These are phyloP conservation scores for Drosophila engyochracea DNA, from an alignment of 2,888 invertebrate genomes.

Conservation along the genomic window DNA sequence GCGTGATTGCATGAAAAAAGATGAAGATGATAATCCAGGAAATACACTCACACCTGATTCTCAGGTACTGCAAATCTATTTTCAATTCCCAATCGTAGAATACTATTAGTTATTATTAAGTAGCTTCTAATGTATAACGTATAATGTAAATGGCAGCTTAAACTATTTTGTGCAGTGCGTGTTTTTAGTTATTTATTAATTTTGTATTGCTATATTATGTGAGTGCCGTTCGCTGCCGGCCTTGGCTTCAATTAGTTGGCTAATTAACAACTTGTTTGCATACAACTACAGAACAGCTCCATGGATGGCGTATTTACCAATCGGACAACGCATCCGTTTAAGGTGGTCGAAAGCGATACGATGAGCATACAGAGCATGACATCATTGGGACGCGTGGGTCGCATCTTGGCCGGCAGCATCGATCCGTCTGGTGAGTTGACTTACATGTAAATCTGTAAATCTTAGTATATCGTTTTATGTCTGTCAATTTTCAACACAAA, in stretches of 20 bases:
- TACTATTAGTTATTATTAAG: constrained; percentile 15
- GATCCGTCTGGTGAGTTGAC: constrained; percentile 87
- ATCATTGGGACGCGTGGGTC: constrained; percentile 93
- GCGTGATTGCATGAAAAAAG: constrained; percentile 94
- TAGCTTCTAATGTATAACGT: constrained; percentile 15
- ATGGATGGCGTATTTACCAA: constrained; percentile 91
- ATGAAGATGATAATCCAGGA: constrained; percentile 91
- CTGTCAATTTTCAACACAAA: background rate
- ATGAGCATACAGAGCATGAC: constrained; percentile 95
- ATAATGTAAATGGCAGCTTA: constrained; percentile 18
- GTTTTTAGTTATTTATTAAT: background rate
- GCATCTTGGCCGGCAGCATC: constrained; percentile 90
- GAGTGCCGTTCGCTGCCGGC: background rate
- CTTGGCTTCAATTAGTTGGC: constrained; percentile 21
- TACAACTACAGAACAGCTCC: constrained; percentile 86
- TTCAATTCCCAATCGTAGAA: constrained; percentile 34
- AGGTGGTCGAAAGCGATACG: constrained; percentile 95
- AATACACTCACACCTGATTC: constrained; percentile 91
- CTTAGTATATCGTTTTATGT: background rate
- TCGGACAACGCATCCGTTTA: constrained; percentile 91
- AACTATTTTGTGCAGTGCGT: constrained; percentile 10
- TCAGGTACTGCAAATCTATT: constrained; percentile 86
- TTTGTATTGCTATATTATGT: background rate
- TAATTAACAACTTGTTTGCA: constrained; percentile 37
- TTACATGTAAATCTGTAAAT: constrained; percentile 3